These are phyloP conservation scores for Chrysina gloriosa DNA, from an alignment of 2,888 invertebrate genomes.

Conservation along the genomic window DNA sequence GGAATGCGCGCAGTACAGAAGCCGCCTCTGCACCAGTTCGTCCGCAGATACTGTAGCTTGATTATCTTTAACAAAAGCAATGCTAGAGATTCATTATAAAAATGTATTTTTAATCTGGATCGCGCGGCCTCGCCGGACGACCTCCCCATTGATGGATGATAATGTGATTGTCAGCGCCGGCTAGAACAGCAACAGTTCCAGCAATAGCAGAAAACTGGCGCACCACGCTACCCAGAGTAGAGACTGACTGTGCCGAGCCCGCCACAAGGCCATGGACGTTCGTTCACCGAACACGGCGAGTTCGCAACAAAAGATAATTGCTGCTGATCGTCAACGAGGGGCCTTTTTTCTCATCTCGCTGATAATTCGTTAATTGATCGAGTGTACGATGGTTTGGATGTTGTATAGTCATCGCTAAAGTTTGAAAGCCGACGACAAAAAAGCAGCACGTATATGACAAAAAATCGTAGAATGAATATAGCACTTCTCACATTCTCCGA, in stretches of 20 bases:
- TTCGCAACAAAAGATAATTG: conserved; percentile 35
- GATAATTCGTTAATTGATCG: conserved; percentile 29
- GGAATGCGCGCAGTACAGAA: conserved; percentile 4
- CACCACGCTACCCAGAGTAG: background rate
- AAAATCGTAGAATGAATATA: too few species aligned
- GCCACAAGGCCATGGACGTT: conserved; percentile 52
- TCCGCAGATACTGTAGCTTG: conserved; percentile 8
- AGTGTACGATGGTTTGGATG: background rate
- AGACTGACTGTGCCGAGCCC: conserved; percentile 41
- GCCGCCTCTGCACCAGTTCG: conserved; percentile 6
- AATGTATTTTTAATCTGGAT: conserved; percentile 36
- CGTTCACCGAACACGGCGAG: conserved; percentile 46
- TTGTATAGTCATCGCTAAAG: background rate
- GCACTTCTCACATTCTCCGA: too few species aligned
- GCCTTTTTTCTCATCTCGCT: background rate
- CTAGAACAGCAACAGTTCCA: conserved; percentile 8
- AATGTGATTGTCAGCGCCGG: conserved; percentile 40
- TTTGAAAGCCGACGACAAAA: background rate
- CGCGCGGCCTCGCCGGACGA: conserved; percentile 30
- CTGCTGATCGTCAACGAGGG: conserved; percentile 4
- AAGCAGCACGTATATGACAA: background rate
- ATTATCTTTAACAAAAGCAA: conserved; percentile 29
- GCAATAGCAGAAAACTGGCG: background rate
- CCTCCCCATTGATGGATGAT: conserved; percentile 40
- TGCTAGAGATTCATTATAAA: conserved; percentile 11